Evolutionary conservation across 1,140 invertebrate species (phyloP).

Genomic region (Tetranychus urticae): DNA sequence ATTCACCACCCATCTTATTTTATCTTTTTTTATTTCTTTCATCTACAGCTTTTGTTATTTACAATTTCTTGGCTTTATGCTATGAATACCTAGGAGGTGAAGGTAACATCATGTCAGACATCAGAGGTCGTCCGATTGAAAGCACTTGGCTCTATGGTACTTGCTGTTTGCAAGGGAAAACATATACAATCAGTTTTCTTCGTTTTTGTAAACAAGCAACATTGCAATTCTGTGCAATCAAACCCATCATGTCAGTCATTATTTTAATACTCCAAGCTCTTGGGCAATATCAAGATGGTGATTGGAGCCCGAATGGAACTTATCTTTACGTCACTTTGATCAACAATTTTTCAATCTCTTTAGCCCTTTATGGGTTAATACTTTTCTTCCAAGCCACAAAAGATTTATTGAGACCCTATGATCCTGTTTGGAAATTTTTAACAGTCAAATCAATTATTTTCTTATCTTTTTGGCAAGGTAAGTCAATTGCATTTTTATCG

Average conservation of each 20-base stretch:
- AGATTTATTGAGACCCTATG: constrained; percentile 67
- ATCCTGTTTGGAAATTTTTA: constrained; percentile 95
- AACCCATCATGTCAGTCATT: constrained; percentile 90
- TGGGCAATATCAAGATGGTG: constrained; percentile 62
- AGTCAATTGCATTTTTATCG: constrained; percentile 12
- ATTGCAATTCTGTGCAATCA: constrained; percentile 92
- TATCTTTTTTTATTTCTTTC: not conserved
- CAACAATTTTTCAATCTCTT: constrained; percentile 89
- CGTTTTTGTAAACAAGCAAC: constrained; percentile 94
- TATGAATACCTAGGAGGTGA: constrained; percentile 94
- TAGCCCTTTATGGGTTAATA: constrained; percentile 91
- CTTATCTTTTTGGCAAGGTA: constrained; percentile 99
- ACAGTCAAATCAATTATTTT: constrained; percentile 99
- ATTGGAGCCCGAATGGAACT: constrained; percentile 78
- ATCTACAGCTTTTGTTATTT: constrained; percentile 88
- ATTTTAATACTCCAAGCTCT: constrained; percentile 87
- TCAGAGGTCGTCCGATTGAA: constrained; percentile 87
- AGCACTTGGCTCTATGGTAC: constrained; percentile 84
- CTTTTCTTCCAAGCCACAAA: constrained; percentile 94
- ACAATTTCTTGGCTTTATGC: constrained; percentile 95
- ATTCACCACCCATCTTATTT: not conserved
- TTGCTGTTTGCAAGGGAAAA: constrained; percentile 81
- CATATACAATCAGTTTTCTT: constrained; percentile 94
- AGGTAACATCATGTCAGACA: constrained; percentile 53
- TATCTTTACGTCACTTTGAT: constrained; percentile 96